These are phyloP conservation scores for Taeniopygia guttata DNA, from an alignment of 2,797 vertebrate genomes.

Conservation along the genomic window DNA sequence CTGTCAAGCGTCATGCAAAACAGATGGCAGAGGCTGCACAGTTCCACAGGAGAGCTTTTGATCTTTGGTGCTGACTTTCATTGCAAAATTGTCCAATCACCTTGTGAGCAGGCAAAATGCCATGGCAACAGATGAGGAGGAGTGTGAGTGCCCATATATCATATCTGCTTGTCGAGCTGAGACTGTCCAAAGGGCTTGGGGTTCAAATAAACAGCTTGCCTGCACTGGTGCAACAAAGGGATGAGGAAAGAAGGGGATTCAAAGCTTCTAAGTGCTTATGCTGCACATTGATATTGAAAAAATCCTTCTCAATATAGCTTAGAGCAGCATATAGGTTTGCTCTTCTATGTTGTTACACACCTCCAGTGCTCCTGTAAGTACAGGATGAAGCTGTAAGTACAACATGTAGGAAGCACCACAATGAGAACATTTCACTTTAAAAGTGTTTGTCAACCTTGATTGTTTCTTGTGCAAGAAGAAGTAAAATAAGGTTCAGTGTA, in stretches of 20 bases:
- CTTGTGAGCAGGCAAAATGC: slow-evolving; percentile 30
- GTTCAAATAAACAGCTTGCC: slow-evolving; percentile 12
- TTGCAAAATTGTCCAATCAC: not conserved
- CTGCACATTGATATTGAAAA: not conserved
- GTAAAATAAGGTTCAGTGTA: not conserved
- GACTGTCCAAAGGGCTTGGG: slow-evolving; percentile 2
- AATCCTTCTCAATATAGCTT: not conserved
- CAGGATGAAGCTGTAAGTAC: not conserved
- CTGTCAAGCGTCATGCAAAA: slow-evolving; percentile 17
- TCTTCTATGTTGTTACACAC: not conserved
- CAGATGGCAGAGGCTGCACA: slow-evolving; percentile 30
- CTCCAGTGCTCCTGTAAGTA: not conserved
- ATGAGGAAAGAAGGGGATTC: not conserved
- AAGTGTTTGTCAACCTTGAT: not conserved
- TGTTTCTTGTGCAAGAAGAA: not conserved
- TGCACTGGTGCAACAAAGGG: not conserved
- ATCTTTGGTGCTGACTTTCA: slow-evolving; percentile 20
- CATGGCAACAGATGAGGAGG: slow-evolving; percentile 47
- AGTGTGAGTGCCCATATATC: slow-evolving; percentile 36
- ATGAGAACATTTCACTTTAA: not conserved
- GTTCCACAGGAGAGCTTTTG: slow-evolving; percentile 20
- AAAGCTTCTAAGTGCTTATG: not conserved
- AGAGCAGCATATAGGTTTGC: not conserved
- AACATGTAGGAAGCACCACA: not conserved
- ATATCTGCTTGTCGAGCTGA: slow-evolving; percentile 3